Conservation (phyloP, 2,113 vertebrate species). For the Bubo bubo region DNA sequence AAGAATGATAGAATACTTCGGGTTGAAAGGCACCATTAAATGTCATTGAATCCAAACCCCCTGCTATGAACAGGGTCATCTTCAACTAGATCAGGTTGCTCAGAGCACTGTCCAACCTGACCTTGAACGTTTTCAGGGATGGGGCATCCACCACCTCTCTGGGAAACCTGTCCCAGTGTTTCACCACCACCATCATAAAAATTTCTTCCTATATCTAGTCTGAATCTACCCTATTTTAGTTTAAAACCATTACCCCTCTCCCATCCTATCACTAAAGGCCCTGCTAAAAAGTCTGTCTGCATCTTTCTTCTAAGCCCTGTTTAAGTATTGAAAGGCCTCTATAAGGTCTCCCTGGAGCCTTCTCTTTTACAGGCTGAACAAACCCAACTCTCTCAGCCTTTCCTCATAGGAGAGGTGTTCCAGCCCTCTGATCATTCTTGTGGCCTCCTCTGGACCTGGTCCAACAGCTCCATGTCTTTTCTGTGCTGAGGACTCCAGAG, state of each 20-base stretch:
- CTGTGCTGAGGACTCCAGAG: not conserved
- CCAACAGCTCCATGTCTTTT: no score
- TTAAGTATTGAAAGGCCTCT: not conserved
- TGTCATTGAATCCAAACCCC: not conserved
- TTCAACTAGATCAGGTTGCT: not conserved
- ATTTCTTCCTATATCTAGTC: not conserved
- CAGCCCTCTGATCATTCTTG: not conserved
- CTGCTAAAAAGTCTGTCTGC: not conserved
- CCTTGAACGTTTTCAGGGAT: not conserved
- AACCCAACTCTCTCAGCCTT: not conserved
- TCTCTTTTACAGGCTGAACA: not conserved
- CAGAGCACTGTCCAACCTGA: not conserved
- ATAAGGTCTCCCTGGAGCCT: rapidly evolving
- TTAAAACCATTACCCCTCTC: not conserved
- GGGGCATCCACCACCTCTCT: not conserved
- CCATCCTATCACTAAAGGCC: not conserved
- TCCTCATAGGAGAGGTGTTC: not conserved
- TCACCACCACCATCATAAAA: not conserved
- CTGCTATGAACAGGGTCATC: no score
- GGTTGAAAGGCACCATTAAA: not conserved
- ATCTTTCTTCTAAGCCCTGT: not conserved
- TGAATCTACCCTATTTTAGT: not conserved
- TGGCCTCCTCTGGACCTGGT: rapidly evolving
- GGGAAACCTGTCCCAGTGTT: not conserved
- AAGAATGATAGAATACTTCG: not conserved